These are phyloP conservation scores for Furnarius figulus DNA, from an alignment of 2,113 vertebrate species.

Conservation along the genomic window DNA sequence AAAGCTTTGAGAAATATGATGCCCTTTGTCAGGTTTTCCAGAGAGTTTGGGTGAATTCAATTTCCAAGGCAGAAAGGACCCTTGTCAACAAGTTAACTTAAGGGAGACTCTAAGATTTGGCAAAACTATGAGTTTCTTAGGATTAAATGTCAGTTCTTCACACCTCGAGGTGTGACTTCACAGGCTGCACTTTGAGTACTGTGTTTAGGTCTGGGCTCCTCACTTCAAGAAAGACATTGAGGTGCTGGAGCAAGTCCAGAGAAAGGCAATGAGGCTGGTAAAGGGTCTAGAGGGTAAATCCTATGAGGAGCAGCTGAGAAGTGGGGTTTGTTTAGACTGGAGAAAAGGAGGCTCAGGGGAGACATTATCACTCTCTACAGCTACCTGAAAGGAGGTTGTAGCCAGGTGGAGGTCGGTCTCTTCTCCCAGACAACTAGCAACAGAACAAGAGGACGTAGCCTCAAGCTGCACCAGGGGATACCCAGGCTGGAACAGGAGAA, in stretches of 20 bases:
- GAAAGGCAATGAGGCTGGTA: neutral
- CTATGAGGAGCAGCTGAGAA: neutral
- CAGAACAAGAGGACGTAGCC: neutral
- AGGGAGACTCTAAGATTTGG: neutral
- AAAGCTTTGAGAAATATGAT: neutral
- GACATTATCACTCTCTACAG: neutral
- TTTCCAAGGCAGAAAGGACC: neutral
- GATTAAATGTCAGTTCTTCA: neutral
- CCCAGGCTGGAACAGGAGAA: neutral
- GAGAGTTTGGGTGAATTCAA: neutral
- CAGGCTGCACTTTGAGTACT: neutral
- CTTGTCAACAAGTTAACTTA: neutral
- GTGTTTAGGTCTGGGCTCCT: neutral
- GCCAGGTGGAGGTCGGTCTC: accelerated
- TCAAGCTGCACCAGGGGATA: neutral
- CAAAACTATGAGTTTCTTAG: neutral
- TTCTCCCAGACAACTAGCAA: neutral
- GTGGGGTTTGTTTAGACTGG: neutral
- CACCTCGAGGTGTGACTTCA: neutral
- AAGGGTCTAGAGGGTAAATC: neutral
- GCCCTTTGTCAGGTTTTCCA: neutral
- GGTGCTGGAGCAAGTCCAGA: neutral
- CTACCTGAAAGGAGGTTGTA: accelerated
- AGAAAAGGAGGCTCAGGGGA: neutral
- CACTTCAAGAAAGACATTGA: neutral